These are phyloP conservation scores for Tragelaphus imberbis DNA, from an alignment of 2,113 vertebrate species.

Conservation along the genomic window DNA sequence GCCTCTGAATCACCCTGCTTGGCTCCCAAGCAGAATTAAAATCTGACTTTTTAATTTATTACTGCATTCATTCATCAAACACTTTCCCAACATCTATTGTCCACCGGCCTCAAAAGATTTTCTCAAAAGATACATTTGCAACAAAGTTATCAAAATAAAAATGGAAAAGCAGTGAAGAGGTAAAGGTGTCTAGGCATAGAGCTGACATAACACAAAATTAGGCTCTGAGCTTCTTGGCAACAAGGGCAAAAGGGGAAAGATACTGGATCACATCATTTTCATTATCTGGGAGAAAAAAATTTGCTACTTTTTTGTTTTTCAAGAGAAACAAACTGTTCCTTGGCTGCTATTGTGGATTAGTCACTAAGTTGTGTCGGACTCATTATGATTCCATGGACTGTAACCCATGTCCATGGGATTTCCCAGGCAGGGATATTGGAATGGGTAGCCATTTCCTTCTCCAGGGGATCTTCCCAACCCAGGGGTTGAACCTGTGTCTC, in stretches of 20 bases:
- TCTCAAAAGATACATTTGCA: conserved; percentile 31
- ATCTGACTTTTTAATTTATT: background rate
- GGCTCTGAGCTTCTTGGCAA: conserved; percentile 39
- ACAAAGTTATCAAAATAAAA: conserved; percentile 34
- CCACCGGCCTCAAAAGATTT: conserved; percentile 19
- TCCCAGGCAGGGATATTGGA: background rate
- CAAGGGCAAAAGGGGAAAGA: conserved; percentile 45
- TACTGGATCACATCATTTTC: background rate
- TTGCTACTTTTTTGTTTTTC: background rate
- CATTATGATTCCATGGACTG: background rate
- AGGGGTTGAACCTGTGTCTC: background rate
- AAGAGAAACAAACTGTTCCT: background rate
- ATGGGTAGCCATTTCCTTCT: background rate
- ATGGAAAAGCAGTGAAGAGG: conserved; percentile 1
- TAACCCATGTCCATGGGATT: background rate
- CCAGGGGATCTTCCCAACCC: background rate
- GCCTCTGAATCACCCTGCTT: background rate
- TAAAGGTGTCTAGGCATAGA: background rate
- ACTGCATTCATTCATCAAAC: conserved; percentile 32
- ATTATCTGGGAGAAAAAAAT: background rate
- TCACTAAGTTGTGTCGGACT: background rate
- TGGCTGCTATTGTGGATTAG: background rate
- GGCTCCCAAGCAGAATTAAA: conserved; percentile 26
- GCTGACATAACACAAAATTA: background rate
- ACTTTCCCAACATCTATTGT: background rate